These are phyloP conservation scores for Argya squamiceps DNA, from an alignment of 2,797 vertebrate species.

Conservation along the genomic window DNA sequence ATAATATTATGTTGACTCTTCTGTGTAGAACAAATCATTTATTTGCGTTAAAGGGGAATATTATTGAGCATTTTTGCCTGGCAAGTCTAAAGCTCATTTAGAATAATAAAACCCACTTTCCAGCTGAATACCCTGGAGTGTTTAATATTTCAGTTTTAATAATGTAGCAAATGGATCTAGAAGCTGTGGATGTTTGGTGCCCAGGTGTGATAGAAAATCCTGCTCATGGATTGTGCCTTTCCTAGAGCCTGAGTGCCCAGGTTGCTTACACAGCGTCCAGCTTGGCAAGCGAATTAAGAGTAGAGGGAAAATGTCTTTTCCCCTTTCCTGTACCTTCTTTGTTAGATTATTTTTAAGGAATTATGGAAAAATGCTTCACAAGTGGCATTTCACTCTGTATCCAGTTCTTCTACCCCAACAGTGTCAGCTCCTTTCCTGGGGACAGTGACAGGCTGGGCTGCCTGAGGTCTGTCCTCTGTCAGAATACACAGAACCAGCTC, in stretches of 20 bases:
- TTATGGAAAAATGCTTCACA: background rate
- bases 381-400: background rate
- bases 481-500: background rate
- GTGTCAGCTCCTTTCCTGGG: background rate
- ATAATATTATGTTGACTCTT: background rate
- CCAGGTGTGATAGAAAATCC: background rate
- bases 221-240: background rate
- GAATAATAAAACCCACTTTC: background rate
- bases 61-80: background rate
- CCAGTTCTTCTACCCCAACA: background rate
- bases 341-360: background rate
- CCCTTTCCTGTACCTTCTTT: background rate
- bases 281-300: background rate
- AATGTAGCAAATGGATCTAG: background rate
- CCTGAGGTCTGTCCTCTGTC: background rate
- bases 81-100: background rate
- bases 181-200: background rate
- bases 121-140: background rate
- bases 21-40: background rate
- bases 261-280: background rate
- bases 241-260: background rate
- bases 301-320: background rate
- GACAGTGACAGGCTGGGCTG: background rate
- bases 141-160: background rate
- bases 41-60: background rate